Base-by-base conservation (phyloP, 2,797 vertebrate genomes). In the Enteromius mattozi region DNA sequence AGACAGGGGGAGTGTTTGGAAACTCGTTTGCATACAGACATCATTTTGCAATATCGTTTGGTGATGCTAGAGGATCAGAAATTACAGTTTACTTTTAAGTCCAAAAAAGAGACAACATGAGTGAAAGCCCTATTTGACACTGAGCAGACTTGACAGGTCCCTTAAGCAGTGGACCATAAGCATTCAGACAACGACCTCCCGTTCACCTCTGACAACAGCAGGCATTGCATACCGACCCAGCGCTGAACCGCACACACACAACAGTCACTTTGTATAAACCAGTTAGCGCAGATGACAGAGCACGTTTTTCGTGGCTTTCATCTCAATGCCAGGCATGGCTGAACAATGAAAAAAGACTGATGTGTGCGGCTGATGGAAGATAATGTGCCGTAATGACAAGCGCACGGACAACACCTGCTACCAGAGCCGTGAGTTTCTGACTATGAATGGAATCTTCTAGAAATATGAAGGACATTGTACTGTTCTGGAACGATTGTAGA, bases 71-170 rank as follows among this genome's bases (percentile, higher is more conserved):
- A 78, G n/a, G n/a, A 9, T 8, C 6, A 77, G n/a, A 61, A 42
- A 61, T 42, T 42, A 61, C 35, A 19, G 35, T 61, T 56, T 35
- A 76, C 74, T 12, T 56, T 56, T 49, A 49, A 49, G 47, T 33
- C n/a, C 2, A 19, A 80, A 37, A 59, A 70, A 78, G 4, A 85
- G 40, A 79, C 66, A 61, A 76, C 63, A 12, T 59, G 37, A 81
- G 35, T 47, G 27, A 85, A 77, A 81, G 21, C 30, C 27, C 35
- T 21, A 33, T 80, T 84, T 88, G 86, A 88, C 70, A 82, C 49
- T 88, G 81, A 88, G 72, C 10, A 35, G n/a, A 82, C 78, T 77
- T 85, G 89, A 90, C 89, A 90, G 85, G 76, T 86, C 70, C 82
- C 83, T 88, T 84, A 84, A 85, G 87, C 78, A 65, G n/a, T 61